Evolutionary conservation across 2,888 invertebrate species (phyloP).

Genomic region (Nemapogon koenigi): DNA sequence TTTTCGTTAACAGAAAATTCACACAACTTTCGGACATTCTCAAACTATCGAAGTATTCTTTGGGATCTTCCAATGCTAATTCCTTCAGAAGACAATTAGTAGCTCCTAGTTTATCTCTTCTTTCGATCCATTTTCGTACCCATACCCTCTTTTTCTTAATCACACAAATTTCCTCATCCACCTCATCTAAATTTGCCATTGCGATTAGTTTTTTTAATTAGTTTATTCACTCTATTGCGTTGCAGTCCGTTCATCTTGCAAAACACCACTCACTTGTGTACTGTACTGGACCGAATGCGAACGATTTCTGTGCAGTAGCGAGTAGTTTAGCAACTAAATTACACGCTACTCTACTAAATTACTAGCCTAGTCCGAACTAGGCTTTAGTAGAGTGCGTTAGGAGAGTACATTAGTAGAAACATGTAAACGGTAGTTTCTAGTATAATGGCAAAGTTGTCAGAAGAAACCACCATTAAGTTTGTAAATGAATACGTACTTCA

Average conservation of each 20-base stretch:
- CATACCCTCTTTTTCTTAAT: constrained; percentile 16
- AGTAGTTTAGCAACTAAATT: constrained; percentile 1
- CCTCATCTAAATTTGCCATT: constrained; percentile 15
- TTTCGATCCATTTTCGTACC: constrained; percentile 18
- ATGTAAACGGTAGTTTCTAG: too few relatives aligned
- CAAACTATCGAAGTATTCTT: constrained; percentile 16
- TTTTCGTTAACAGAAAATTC: constrained; percentile 18
- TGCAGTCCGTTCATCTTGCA: constrained; percentile 11
- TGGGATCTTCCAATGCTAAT: constrained; percentile 19
- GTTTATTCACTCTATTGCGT: constrained; percentile 12
- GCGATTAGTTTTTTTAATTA: constrained; percentile 11
- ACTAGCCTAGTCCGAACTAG: too few relatives aligned
- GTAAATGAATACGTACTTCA: too few relatives aligned
- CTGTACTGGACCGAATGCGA: constrained; percentile 6
- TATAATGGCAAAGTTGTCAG: too few relatives aligned
- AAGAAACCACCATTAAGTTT: too few relatives aligned
- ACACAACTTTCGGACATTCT: constrained; percentile 16
- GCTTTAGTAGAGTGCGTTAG: too few relatives aligned
- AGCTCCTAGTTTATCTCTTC: constrained; percentile 20
- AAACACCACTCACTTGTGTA: constrained; percentile 7
- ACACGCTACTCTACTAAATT: too few relatives aligned
- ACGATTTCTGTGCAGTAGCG: constrained; percentile 1
- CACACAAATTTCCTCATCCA: constrained; percentile 11
- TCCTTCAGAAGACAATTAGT: constrained; percentile 19
- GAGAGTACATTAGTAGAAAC: too few relatives aligned